A percentile compares a stretch with the other conserved stretches of the same genome.
Evolutionary conservation across 2,888 invertebrate species (phyloP).

Genomic region (Nemoura dubitans): DNA sequence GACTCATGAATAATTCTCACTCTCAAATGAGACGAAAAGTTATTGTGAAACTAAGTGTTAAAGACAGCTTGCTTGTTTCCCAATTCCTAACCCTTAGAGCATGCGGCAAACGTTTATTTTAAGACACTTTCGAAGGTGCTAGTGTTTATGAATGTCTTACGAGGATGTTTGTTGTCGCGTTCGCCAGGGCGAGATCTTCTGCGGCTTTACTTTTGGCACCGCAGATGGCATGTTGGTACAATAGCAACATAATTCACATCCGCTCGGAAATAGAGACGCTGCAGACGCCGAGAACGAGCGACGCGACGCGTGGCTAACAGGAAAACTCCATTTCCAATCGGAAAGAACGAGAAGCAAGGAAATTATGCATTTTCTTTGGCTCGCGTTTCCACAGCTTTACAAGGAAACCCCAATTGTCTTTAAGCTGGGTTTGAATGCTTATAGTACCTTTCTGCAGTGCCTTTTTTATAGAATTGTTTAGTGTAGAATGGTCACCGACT

Average conservation of each 20-base stretch:
- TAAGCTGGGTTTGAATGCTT: too few relatives aligned
- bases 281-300: too few relatives aligned
- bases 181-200: not conserved
- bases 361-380: too few relatives aligned
- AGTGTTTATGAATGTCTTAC: conserved; percentile 9
- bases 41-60: conserved; percentile 16
- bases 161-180: not conserved
- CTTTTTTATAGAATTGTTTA: too few relatives aligned
- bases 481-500: too few relatives aligned
- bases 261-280: not conserved
- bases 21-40: conserved; percentile 14
- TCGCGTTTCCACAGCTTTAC: too few relatives aligned
- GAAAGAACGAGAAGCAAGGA: too few relatives aligned
- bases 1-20: conserved; percentile 22
- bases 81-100: not conserved
- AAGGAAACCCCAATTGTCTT: too few relatives aligned
- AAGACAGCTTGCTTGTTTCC: conserved; percentile 37
- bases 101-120: conserved; percentile 22
- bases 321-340: too few relatives aligned
- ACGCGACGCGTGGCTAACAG: too few relatives aligned
- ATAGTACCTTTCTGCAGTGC: too few relatives aligned
- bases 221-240: not conserved
- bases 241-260: not conserved
- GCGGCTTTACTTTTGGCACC: not conserved
- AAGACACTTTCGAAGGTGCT: not conserved